Base-by-base conservation (phyloP, 2,797 vertebrate genomes). In the Anomalospiza imberbis region DNA sequence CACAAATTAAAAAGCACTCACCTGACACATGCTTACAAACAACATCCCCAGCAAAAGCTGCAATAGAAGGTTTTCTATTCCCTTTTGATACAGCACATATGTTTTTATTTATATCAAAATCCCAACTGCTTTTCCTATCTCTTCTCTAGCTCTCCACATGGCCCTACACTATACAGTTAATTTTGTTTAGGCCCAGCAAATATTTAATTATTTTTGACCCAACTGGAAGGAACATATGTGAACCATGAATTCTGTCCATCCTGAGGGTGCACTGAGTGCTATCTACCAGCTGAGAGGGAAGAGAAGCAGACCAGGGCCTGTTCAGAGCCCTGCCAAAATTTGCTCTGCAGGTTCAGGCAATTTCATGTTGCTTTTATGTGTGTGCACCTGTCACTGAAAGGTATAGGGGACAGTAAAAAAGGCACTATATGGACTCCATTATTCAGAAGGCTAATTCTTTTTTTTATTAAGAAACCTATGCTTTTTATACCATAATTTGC, bases 171-270 rank as follows among this genome's bases (percentile, higher is more conserved):
- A 11, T 9, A 9, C 10, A 67, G 24, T 20, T 66, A 11, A 26
- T 80, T 89, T 45, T 32, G 13, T n/a, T 71, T 34, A 73, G 40
- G 32, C 10, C 3, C 25, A 58, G 22, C 4, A 40, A 29, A 44
- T 9, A 22, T 18, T 51, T 34, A 20, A 11, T 31, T 17, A 13
- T 73, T 90, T 89, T 51, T 53, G 25, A 38, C 4, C 4, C n/a
- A 40, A 0, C 0, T 45, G 58, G 36, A 89, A 72, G 9, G 53
- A 50, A 31, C 4, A 21, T 3, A 38, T 0, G 0, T 9, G 3
- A 76, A 14, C 14, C 12, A 55, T 11, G 16, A 62, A 22, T 45
- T 50, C 14, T 55, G 65, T 31, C 42, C 17, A 3, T 58, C 47
- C 25, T 58, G 34, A 36, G 32, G 19, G 58, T 31, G 12, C n/a